Conservation (phyloP, 2,113 vertebrate genomes). For the Clarias gariepinus region DNA sequence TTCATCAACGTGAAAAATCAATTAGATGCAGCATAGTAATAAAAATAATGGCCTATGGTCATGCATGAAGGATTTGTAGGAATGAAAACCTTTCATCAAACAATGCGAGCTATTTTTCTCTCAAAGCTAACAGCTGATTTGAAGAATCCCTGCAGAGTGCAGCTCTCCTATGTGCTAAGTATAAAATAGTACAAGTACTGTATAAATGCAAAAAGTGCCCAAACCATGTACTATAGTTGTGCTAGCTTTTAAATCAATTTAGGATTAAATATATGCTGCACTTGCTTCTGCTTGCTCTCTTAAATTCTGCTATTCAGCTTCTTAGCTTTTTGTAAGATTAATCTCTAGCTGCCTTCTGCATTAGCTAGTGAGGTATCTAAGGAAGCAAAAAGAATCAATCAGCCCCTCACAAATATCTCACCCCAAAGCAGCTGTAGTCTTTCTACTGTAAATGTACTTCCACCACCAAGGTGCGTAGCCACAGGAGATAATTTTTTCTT, state of each 20-base stretch:
- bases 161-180: not conserved
- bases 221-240: not conserved
- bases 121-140: not conserved
- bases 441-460: not conserved
- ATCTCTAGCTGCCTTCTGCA: not conserved
- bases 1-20: not conserved
- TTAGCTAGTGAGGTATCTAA: not conserved
- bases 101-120: not conserved
- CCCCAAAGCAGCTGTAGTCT: not conserved
- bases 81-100: not conserved
- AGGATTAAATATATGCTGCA: not conserved
- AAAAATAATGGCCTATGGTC: not conserved
- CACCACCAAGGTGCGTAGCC: not conserved
- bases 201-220: not conserved
- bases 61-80: not conserved
- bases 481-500: not conserved
- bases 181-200: not conserved
- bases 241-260: not conserved
- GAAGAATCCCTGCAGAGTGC: not conserved
- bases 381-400: constrained; percentile 1
- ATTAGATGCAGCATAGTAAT: not conserved
- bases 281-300: not conserved
- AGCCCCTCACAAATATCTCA: not conserved
- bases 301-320: not conserved
- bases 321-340: constrained; percentile 8